Base-by-base conservation (phyloP, 1,140 invertebrate genomes). In the Cheumatopsyche charites region DNA sequence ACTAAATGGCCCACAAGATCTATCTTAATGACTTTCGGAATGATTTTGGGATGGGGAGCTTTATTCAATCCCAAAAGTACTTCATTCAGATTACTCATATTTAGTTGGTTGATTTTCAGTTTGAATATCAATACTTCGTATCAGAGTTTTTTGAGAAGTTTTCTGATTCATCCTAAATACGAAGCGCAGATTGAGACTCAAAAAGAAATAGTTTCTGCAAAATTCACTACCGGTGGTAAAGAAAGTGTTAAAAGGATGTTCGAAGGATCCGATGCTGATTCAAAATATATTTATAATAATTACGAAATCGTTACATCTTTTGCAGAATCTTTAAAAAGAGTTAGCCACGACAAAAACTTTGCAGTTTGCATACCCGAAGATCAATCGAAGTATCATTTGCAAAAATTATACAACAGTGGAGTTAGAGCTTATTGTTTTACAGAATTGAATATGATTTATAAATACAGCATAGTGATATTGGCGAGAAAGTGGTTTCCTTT, bases 111-210 rank as follows among this genome's bases (percentile, higher is more conserved):
- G 21, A 79, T 80, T 77, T 85, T 84, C 75, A 82, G 81, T 72
- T 78, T 84, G 72, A 85, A 83, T 78, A 81, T 84, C 78, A 79
- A 80, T 47, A 84, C 84, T 72, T 81, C 81, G 12, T 85, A 84
- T 76, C 82, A 82, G 77, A 83, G 82, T 61, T 82, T 84, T 76
- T 78, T 85, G 55, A 79, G 83, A 75, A 84, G 79, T 77, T 85
- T 83, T 67, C 74, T 84, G 78, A 84, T 84, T 79, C 82, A 85
- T 71, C 82, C 83, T 55, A 79, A 82, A 76, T 84, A 80, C 63
- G 80, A 81, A 68, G 83, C 81, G 75, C 83, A 85, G 78, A 83
- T 85, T 79, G 79, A 78, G 66, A 80, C 73, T 69, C 79, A 82
- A 73, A 67, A 75, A 26, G 82, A 83, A 79, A 78, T 84, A 52